Base-by-base conservation (phyloP, 2,888 invertebrate genomes). In the Ophioninae sp. region DNA sequence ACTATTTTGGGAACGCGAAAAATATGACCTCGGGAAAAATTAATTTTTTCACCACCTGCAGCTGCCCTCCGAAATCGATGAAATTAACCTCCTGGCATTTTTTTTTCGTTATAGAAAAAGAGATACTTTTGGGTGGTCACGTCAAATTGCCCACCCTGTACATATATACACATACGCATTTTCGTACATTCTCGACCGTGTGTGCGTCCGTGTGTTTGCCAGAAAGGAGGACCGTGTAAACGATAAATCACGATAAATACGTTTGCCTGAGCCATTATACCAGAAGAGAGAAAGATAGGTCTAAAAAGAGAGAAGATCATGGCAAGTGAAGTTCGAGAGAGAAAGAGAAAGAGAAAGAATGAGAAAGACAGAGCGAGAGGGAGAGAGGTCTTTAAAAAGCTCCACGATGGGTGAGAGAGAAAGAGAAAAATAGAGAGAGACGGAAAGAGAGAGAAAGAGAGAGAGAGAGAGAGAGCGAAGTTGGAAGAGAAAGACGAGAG, bases 181-280 rank as follows among this genome's bases (percentile, higher is more conserved):
- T 69, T 7, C 44, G 13, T 68, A 56, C 39, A 30, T 3, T 1
- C 30, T 1, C 3, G 30, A 30, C 1, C 1, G 30, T 30, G 30
- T 30, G 30, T 30, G 30, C 30, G 30, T 2, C 2, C 30, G 30
- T 30, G 64, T 57, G 70, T 70, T 64, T 75, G 83, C 62, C 65
- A 73, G 85, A 88, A 87, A 89, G 89, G 85, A 87, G 87, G 88
- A 88, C 89, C 90, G 90, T 92, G 91, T 92, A 90, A 91, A 91
- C 91, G 89, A 91, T 91, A 91, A 91, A 91, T 92, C 91, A 91
- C 90, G 91, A 91, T 91, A 90, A 91, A 91, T 91, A 91, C 90
- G 89, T 91, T 91, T 91, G 91, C 88, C 87, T 72, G 87, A 86
- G 87, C 91, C 91, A 91, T 90, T 91, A 91, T 90, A 90, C 88